Percentiles rank a stretch among this genome's conserved stretches.
Evolutionary conservation across 1,140 invertebrate genomes (phyloP).

Genomic region (Drosophila biarmipes): DNA sequence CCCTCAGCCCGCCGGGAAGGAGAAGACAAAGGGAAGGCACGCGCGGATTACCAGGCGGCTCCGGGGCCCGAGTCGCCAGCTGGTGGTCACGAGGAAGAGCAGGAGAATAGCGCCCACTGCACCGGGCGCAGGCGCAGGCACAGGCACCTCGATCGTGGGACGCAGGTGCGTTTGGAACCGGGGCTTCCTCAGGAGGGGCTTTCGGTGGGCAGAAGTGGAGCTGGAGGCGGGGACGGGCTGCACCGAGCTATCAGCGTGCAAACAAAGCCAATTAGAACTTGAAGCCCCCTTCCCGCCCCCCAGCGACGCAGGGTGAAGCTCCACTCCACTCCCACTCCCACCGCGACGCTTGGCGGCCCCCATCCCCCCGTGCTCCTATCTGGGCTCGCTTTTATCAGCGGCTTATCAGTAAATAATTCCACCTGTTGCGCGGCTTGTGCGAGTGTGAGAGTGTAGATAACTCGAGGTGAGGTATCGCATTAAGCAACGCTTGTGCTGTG

Average conservation of each 20-base stretch:
- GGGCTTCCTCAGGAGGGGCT: slow-evolving; percentile 6
- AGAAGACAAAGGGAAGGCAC: slow-evolving; percentile 1
- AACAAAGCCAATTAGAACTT: slow-evolving; percentile 70
- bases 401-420: slow-evolving; percentile 83
- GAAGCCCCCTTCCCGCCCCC: slow-evolving; percentile 30
- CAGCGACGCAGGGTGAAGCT: too few relatives aligned
- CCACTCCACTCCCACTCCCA: slow-evolving; percentile 26
- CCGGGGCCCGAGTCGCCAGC: slow-evolving; percentile 11
- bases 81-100: slow-evolving; percentile 23
- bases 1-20: slow-evolving; percentile 1
- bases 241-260: slow-evolving; percentile 59
- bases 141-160: slow-evolving; percentile 6
- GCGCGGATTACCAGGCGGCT: slow-evolving; percentile 12
- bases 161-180: slow-evolving; percentile 45
- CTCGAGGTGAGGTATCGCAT: slow-evolving; percentile 62
- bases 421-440: slow-evolving; percentile 61
- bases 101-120: background rate
- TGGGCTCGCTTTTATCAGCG: slow-evolving; percentile 70
- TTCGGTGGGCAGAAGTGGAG: background rate
- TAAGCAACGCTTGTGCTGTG: slow-evolving; percentile 56
- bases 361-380: slow-evolving; percentile 14
- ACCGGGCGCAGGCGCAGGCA: background rate
- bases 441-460: slow-evolving; percentile 53
- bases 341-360: slow-evolving; percentile 2
- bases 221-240: slow-evolving; percentile 1